These are phyloP conservation scores for Mayetiola destructor DNA, from an alignment of 2,888 invertebrate genomes.

Conservation along the genomic window DNA sequence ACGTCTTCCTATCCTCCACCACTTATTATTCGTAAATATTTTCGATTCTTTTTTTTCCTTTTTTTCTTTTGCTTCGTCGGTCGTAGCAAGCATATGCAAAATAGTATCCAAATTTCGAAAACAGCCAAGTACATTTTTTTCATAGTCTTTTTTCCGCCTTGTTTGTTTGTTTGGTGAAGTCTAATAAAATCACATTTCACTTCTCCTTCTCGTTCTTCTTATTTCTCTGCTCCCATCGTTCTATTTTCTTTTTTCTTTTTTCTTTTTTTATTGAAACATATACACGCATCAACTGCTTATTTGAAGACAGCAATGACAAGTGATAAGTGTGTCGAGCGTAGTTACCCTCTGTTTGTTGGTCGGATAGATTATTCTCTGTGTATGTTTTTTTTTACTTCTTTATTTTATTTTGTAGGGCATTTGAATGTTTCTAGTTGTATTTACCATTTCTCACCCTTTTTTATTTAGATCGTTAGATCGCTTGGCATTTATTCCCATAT, in stretches of 20 bases:
- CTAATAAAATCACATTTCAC: slow-evolving; percentile 1
- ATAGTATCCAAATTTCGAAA: neutral
- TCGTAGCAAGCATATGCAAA: slow-evolving; percentile 11
- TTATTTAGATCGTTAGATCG: neutral
- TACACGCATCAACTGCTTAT: neutral
- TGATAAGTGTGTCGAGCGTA: neutral
- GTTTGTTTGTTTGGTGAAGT: neutral
- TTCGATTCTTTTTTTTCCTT: too few relatives aligned
- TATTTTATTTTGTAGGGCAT: neutral
- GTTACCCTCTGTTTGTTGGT: neutral
- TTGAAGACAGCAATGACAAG: neutral
- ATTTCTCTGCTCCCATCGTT: too few relatives aligned
- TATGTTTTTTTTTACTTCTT: neutral
- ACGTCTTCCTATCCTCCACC: too few relatives aligned
- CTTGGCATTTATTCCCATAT: too few relatives aligned
- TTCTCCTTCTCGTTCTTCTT: neutral
- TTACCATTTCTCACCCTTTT: slow-evolving; percentile 2
- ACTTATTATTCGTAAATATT: too few relatives aligned
- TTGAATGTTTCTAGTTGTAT: neutral
- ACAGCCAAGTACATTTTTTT: too few relatives aligned
- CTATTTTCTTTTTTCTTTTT: too few relatives aligned
- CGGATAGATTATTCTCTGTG: slow-evolving; percentile 8
- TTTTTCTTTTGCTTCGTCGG: too few relatives aligned
- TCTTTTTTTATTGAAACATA: neutral
- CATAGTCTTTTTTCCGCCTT: neutral